A percentile compares a stretch with the other conserved stretches of the same genome.
These are phyloP conservation scores for Fopius arisanus DNA, from an alignment of 1,140 invertebrate species.

Conservation along the genomic window DNA sequence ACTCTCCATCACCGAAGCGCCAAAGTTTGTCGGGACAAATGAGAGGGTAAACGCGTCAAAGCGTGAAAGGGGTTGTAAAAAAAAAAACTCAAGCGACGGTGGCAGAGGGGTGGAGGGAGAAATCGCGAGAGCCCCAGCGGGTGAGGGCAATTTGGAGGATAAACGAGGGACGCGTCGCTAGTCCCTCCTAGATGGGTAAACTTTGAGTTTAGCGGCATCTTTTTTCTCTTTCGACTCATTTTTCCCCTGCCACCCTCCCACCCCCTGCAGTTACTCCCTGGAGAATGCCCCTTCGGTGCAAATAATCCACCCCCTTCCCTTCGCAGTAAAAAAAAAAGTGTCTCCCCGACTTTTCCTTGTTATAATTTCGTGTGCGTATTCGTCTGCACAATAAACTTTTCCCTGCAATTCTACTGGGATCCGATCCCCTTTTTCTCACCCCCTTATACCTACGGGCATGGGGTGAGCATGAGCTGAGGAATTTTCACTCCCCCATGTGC, in stretches of 20 bases:
- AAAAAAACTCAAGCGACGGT: neutral
- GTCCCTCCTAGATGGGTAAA: conserved; percentile 40
- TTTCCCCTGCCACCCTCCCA: neutral
- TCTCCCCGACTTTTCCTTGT: neutral
- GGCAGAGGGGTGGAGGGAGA: neutral
- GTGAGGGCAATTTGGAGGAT: conserved; percentile 30
- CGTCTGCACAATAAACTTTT: neutral
- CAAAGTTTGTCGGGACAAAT: neutral
- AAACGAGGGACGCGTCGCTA: conserved; percentile 34
- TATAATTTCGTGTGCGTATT: neutral
- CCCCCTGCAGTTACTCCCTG: neutral
- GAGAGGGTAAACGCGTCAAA: neutral
- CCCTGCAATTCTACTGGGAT: neutral
- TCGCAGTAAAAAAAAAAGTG: neutral
- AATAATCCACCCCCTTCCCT: neutral
- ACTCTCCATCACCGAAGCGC: neutral
- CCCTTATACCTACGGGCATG: neutral
- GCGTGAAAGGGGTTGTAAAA: neutral
- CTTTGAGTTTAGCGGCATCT: conserved; percentile 37
- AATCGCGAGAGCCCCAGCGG: conserved; percentile 9
- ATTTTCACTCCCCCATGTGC: neutral
- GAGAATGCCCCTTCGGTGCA: neutral
- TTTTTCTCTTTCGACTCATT: conserved; percentile 26
- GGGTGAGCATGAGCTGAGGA: too few relatives aligned
- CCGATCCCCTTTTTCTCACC: neutral